Evolutionary conservation across 2,888 invertebrate species (phyloP), one percentile per base, ranked within the genome.

Genomic region (Molanna angustata): DNA sequence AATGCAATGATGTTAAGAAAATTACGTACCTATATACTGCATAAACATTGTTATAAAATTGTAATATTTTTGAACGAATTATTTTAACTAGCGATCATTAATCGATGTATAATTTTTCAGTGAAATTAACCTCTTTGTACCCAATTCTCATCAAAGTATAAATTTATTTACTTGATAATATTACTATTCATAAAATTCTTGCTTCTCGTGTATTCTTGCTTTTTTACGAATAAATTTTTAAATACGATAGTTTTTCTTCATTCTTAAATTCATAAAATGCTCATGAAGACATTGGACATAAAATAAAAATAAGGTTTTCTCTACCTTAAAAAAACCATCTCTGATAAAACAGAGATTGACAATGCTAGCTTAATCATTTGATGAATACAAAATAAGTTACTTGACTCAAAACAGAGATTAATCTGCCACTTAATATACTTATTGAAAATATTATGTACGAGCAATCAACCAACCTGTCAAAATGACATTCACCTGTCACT

Each of bases 401-500:
- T 4, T 27, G 27, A 27, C 27, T 27, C 11, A 27, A 27, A 7
- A 7, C 4, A 7, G 27, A 27, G 27, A 4, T 27, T 27, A 27
- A 27, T 4, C 27, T 27, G 6, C 11, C 4, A 4, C 27, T 27
- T 7, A 27, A 27, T 11, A 27, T 27, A 11, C 4, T 27, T 7
- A 27, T 27, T 7, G 11, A 27, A 27, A 27, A 27, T 27, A 27
- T 27, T 27, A 27, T 27, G 27, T 27, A 7, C n/a, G n/a, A n/a
- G n/a, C n/a, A n/a, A n/a, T n/a, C n/a, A n/a, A n/a, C n/a, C 11
- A 41, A 41, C 20, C 20, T 41, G 41, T 41, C 41, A 20, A 6
- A 18, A 20, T 41, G 41, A 41, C 19, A 33, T 33, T 42, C 54
- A 55, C 43, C 54, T 59, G 59, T 56, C 58, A 59, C 42, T 56